A percentile compares a stretch with the other conserved stretches of the same genome.
phyloP scores from a whole-genome alignment of 2,888 invertebrate genomes.

The Strigamia maritima region DNA sequence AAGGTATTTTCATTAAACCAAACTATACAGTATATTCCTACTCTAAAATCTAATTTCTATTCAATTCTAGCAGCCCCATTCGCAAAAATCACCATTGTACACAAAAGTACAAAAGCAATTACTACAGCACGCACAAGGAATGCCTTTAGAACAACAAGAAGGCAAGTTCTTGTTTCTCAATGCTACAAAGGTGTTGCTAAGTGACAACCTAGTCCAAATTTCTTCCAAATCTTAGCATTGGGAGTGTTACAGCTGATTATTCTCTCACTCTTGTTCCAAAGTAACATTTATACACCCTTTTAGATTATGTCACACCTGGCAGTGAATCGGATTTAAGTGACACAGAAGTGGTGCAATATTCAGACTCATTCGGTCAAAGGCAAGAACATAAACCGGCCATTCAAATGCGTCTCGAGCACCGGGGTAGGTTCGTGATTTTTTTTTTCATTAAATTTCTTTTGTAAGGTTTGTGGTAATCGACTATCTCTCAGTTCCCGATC shows the following conservation, averaged over 20 bases:
- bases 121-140: background rate
- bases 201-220: too few relatives aligned
- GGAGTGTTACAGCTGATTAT: too few relatives aligned
- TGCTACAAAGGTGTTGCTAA: too few relatives aligned
- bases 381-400: slow-evolving; percentile 37
- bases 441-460: background rate
- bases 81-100: slow-evolving; percentile 19
- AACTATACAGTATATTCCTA: background rate
- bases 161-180: slow-evolving; percentile 3
- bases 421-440: slow-evolving; percentile 34
- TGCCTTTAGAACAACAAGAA: slow-evolving; percentile 22
- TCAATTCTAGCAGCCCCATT: background rate
- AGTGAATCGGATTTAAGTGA: slow-evolving; percentile 41
- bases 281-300: too few relatives aligned
- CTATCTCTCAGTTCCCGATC: slow-evolving; percentile 40
- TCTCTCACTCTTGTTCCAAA: too few relatives aligned
- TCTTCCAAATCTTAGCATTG: too few relatives aligned
- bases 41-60: background rate
- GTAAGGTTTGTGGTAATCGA: slow-evolving; percentile 2
- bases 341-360: slow-evolving; percentile 31
- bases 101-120: slow-evolving; percentile 36
- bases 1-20: background rate
- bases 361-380: slow-evolving; percentile 40
- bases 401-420: slow-evolving; percentile 39
- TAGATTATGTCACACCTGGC: slow-evolving; percentile 36